Evolutionary conservation across 2,888 invertebrate genomes (phyloP).

Genomic region (Tanytarsus gracilentus): DNA sequence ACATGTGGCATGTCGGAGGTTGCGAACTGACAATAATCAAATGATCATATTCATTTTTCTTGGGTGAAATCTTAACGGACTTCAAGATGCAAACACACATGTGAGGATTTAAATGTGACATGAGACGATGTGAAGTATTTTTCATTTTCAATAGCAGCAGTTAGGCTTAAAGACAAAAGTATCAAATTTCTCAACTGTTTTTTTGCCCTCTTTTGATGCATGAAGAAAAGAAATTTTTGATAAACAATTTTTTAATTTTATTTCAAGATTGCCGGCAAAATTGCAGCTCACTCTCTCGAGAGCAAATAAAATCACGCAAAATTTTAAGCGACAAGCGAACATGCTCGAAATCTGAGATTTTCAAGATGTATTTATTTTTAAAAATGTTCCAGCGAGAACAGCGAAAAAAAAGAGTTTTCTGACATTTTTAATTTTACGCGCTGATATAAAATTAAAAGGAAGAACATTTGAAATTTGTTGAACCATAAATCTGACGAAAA

Average conservation of each 20-base stretch:
- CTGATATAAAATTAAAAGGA: neutral
- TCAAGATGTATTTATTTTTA: conserved; percentile 7
- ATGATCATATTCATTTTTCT: neutral
- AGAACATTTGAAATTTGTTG: conserved; percentile 17
- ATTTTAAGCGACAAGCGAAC: conserved; percentile 4
- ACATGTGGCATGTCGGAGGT: no score
- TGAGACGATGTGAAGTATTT: conserved; percentile 1
- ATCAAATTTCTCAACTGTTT: conserved; percentile 12
- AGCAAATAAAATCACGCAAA: neutral
- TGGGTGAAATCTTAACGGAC: neutral
- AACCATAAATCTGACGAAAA: conserved; percentile 22
- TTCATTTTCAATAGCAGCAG: conserved; percentile 7
- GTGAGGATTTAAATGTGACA: conserved; percentile 23
- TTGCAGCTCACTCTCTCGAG: neutral
- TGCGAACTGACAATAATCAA: no score
- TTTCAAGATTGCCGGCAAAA: neutral
- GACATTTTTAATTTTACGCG: neutral
- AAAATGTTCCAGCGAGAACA: neutral
- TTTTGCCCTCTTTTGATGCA: neutral
- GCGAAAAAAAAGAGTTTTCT: neutral
- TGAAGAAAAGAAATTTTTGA: neutral
- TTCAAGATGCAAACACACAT: neutral
- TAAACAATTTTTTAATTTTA: neutral
- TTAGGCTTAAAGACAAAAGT: conserved; percentile 14
- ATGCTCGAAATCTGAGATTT: conserved; percentile 13